Conservation (phyloP, 2,888 invertebrate genomes). For the Campoplex capitator region DNA sequence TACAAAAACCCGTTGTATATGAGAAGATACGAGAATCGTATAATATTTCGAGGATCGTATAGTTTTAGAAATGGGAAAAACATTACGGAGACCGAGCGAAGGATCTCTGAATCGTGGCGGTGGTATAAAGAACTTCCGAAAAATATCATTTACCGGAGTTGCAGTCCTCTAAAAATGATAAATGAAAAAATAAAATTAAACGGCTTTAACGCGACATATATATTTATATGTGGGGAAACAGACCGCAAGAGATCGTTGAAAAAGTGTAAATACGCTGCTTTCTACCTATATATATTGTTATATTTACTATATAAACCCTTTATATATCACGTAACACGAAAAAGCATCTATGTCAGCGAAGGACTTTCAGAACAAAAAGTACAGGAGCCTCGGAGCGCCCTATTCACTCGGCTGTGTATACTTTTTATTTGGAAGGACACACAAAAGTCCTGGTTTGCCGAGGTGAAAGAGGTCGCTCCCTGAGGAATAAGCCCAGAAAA, state of each 20-base stretch:
- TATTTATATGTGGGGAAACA: background rate
- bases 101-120: background rate
- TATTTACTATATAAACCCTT: background rate
- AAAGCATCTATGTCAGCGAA: constrained; percentile 12
- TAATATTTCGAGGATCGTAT: background rate
- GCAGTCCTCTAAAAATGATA: background rate
- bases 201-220: background rate
- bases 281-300: background rate
- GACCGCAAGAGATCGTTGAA: background rate
- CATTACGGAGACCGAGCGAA: background rate
- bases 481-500: constrained; percentile 50
- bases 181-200: constrained; percentile 13
- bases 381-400: constrained; percentile 9
- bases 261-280: too few relatives aligned
- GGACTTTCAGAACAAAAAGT: constrained; percentile 13
- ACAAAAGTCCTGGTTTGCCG: constrained; percentile 41
- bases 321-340: background rate
- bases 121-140: background rate
- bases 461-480: constrained; percentile 55
- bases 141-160: constrained; percentile 1
- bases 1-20: background rate
- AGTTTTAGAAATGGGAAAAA: background rate
- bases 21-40: background rate
- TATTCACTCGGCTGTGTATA: constrained; percentile 31
- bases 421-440: constrained; percentile 29